Base-by-base conservation (phyloP, 2,797 vertebrate genomes). In the Melanotaenia parkinsoni region DNA sequence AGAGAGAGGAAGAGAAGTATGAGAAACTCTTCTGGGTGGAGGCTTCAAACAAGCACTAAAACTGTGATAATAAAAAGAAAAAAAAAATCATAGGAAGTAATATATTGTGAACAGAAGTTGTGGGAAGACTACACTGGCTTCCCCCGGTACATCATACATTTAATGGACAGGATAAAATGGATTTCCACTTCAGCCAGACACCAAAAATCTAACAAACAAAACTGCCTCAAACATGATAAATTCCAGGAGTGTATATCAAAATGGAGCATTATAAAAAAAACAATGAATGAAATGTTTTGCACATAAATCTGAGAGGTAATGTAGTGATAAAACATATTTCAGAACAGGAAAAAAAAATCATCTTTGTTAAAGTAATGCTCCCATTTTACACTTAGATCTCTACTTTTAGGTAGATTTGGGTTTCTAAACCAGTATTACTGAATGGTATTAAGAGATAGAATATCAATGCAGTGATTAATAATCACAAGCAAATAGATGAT, bases 51-150 rank as follows among this genome's bases (percentile, higher is more conserved):
- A 53, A 68, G 40, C 63, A 60, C 40, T 62, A 26, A 0, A 60
- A 47, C 58, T 45, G 61, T 40, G 51, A 58, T 58, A 14, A 37
- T 30, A 9, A 47, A 47, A 47, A 47, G 3, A 47, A 47, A 40
- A 2, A 20, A 51, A 76, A 66, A 30, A 43, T 59, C 3, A 56
- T 47, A 79, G 74, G 58, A 72, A 65, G 59, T 8, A 0, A 64
- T 40, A n/a, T 56, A 35, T 2, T 65, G 37, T 0, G 33, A 30
- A 33, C 14, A 26, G 57, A 18, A 63, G n/a, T 45, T 72, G 32
- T 62, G 51, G 51, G 51, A 45, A 68, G 47, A 45, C 33, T 32
- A 0, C 22, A 1, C 5, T 20, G 45, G 26, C 54, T 30, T 47
- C 45, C 43, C 43, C 13, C 8, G 11, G 38, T 24, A 35, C 4